Base-by-base conservation (phyloP, 2,888 invertebrate species). In the Eupithecia pulchellata region DNA sequence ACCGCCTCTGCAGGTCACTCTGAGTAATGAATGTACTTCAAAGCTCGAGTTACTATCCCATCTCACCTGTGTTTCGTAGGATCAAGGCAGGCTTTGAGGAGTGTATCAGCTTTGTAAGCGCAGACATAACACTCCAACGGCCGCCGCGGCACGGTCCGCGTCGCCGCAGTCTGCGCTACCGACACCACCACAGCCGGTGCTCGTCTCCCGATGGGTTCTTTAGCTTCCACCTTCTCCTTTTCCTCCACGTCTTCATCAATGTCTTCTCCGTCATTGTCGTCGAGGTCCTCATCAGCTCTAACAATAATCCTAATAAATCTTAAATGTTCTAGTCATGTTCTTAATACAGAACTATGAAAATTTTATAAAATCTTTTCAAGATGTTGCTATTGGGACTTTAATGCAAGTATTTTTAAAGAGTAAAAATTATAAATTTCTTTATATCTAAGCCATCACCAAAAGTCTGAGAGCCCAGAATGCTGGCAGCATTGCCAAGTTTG, bases 41-140 rank as follows among this genome's bases (percentile, higher is more conserved):
- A 6, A 30, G 8, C 30, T 9, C 14, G 39, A 39, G 17, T 39
- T 1, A 34, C 2, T 34, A 9, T n/a, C 42, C 9, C 9, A 47
- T n/a, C 42, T 47, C 9, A 92, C 93, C 90, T 91, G 77, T 85
- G 89, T 81, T 92, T 93, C 1, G 87, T 84, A 5, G 93, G 93
- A 79, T 94, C 93, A 74, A 94, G 75, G 66, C 93, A 94, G 0
- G 91, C 86, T 73, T 86, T 84, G 0, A 90, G 71, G 6, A 88
- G 88, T 1, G 87, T 86, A 39, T 92, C 92, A 0, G 86, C 78
- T 73, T 91, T 93, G 75, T 86, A 93, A 2, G 89, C 88, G 66
- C 93, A 94, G 1, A 91, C 89, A 70, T 89, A 94, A 78, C 93
- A 94, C 78, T 93, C 93, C 8, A 93, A 75, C 0, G 92, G 91